These are phyloP conservation scores for Xylota segnis DNA, from an alignment of 2,888 invertebrate genomes.

Conservation along the genomic window DNA sequence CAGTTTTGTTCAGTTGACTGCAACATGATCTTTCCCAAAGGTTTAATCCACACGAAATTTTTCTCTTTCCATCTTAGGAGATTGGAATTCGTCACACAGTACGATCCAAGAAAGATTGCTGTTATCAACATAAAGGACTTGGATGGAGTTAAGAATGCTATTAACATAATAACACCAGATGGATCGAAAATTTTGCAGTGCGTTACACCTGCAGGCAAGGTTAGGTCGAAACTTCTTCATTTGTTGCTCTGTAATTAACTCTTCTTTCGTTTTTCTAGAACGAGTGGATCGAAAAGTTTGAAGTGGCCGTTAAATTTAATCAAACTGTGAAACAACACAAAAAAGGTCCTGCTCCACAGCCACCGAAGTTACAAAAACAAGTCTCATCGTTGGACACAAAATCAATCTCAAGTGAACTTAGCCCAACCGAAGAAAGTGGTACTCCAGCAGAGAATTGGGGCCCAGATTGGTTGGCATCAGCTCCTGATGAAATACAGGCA, in stretches of 20 bases:
- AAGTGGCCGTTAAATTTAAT: conserved; percentile 93
- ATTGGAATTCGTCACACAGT: conserved; percentile 83
- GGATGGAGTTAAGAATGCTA: conserved; percentile 95
- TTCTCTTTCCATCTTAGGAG: conserved; percentile 79
- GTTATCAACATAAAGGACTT: conserved; percentile 97
- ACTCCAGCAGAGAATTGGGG: conserved; percentile 81
- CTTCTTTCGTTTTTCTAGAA: conserved; percentile 86
- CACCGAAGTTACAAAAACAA: conserved; percentile 80
- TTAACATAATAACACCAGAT: conserved; percentile 97
- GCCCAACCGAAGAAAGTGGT: conserved; percentile 79
- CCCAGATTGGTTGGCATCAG: conserved; percentile 96
- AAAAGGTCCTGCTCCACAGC: conserved; percentile 85
- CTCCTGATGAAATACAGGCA: conserved; percentile 97
- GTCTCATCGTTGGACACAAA: conserved; percentile 78
- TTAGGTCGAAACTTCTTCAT: conserved; percentile 21
- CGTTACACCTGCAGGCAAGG: conserved; percentile 88
- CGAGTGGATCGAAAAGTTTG: conserved; percentile 97
- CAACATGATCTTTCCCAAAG: no score
- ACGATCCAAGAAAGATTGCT: conserved; percentile 91
- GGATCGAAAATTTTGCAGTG: conserved; percentile 97
- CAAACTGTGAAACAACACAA: conserved; percentile 85
- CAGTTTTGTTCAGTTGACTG: no score
- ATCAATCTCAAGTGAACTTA: conserved; percentile 79
- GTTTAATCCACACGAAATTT: not conserved
- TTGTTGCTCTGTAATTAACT: not conserved